Conservation (phyloP, 1,140 invertebrate genomes). For the Sycophila sp. region DNA sequence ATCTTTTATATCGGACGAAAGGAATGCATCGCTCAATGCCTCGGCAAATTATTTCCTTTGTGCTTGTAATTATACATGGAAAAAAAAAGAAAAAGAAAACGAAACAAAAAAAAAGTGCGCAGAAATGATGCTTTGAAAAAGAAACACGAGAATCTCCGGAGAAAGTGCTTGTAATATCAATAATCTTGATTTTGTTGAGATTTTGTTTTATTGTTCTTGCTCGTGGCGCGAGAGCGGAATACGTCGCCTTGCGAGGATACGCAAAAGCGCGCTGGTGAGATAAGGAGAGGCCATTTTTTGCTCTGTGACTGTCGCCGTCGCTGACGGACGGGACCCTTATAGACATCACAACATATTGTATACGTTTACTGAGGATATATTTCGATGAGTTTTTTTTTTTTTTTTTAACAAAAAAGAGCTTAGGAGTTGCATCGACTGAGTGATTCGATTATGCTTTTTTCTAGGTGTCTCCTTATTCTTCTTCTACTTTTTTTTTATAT, state of each 20-base stretch:
- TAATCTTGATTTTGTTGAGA: no score
- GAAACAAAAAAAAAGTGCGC: no score
- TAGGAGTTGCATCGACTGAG: not conserved
- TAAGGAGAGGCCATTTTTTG: not conserved
- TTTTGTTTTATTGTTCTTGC: no score
- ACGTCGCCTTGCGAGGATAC: no score
- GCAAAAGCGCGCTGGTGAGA: no score
- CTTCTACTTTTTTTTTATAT: not conserved
- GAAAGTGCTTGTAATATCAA: no score
- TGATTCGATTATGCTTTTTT: conserved; percentile 1
- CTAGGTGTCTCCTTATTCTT: not conserved
- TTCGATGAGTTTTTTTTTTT: no score
- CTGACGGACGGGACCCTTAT: not conserved
- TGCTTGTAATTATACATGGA: conserved; percentile 17
- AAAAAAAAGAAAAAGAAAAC: no score
- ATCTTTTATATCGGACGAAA: conserved; percentile 7
- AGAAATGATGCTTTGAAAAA: no score
- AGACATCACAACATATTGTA: conserved; percentile 1
- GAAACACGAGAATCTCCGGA: conserved; percentile 8
- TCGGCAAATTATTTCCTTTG: conserved; percentile 6
- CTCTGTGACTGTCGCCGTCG: not conserved
- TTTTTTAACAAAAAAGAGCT: no score
- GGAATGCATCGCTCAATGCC: not conserved
- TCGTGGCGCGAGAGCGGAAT: no score
- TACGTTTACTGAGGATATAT: no score